phyloP scores from a whole-genome alignment of 2,888 invertebrate genomes.

The Andrena hattorfiana region DNA sequence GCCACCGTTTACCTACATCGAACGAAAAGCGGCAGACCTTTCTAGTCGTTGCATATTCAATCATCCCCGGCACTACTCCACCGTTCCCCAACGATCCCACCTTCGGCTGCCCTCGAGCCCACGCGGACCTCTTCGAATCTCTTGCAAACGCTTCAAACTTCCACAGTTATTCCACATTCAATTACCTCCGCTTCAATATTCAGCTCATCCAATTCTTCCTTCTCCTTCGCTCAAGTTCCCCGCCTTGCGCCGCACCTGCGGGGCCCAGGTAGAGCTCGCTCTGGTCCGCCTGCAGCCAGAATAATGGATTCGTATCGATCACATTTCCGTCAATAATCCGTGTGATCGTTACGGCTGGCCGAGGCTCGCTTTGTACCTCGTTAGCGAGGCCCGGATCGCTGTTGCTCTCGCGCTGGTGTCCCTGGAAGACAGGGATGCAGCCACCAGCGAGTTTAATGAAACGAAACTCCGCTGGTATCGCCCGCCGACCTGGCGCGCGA shows the following conservation, averaged over 20 bases:
- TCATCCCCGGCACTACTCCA: background rate
- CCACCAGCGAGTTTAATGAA: no score
- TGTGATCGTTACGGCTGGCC: background rate
- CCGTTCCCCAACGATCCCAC: background rate
- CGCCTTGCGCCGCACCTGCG: no score
- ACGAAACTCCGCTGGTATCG: no score
- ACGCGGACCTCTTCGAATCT: no score
- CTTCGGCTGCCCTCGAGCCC: no score
- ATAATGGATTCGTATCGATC: background rate
- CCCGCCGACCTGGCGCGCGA: no score
- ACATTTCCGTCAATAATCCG: conserved; percentile 7
- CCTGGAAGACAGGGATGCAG: background rate
- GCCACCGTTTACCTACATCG: background rate
- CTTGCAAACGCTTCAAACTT: no score
- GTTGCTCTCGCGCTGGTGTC: conserved; percentile 1
- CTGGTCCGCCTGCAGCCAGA: background rate
- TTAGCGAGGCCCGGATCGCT: conserved; percentile 13
- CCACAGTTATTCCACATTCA: background rate
- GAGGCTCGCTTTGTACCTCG: conserved; percentile 20
- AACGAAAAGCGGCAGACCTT: background rate
- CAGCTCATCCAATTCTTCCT: no score
- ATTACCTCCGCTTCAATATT: background rate
- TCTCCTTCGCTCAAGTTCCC: background rate
- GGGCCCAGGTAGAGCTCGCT: no score
- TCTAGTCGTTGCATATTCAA: background rate